A percentile compares a stretch with the other conserved stretches of the same genome.
Conservation (phyloP, 35 echinoderm and acorn worm genomes). For the Lytechinus pictus region DNA sequence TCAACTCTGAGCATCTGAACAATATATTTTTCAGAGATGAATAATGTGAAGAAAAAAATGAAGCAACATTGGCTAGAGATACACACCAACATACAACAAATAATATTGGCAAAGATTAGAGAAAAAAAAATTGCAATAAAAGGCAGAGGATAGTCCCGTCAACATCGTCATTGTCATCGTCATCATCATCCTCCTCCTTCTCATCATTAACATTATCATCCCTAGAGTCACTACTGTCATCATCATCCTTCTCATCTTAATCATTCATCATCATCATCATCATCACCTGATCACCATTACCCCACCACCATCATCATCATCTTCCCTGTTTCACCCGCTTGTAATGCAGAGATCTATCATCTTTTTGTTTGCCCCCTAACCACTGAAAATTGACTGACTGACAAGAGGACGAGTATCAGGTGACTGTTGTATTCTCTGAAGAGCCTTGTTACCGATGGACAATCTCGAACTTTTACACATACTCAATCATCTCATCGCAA, state of each 20-base stretch:
- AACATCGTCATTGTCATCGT: not conserved
- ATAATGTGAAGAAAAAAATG: not conserved
- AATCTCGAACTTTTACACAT: conserved; percentile 12
- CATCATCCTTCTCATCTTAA: too few species aligned
- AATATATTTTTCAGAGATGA: not conserved
- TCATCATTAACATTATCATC: too few species aligned
- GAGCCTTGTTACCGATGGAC: not conserved
- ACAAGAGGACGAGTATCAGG: not conserved
- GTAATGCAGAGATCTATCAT: not conserved
- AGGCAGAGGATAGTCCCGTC: not conserved
- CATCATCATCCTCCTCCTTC: not conserved
- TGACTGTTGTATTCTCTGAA: not conserved
- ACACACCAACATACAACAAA: not conserved
- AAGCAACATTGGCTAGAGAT: not conserved
- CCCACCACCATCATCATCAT: not conserved
- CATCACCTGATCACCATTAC: too few species aligned
- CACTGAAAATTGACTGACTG: not conserved
- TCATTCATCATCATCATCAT: too few species aligned
- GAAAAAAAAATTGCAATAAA: too few species aligned
- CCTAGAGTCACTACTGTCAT: too few species aligned
- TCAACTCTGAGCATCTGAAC: not conserved
- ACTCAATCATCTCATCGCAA: not conserved
- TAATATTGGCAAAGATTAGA: too few species aligned
- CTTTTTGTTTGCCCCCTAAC: conserved; percentile 2
- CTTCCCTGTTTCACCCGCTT: not conserved